phyloP scores from a whole-genome alignment of 2,113 vertebrate species.

The Carassius gibelio region DNA sequence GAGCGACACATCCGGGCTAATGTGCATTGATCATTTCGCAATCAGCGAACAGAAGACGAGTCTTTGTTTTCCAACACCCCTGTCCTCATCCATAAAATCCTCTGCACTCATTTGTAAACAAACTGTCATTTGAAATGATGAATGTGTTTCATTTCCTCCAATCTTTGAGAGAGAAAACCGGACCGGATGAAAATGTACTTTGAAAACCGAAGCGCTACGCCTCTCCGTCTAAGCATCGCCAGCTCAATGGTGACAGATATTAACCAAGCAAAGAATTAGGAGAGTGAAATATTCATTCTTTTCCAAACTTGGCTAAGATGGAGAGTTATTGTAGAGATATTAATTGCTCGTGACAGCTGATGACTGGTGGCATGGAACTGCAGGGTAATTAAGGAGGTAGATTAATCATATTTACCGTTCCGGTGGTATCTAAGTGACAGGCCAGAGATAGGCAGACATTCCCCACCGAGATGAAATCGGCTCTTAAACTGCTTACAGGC shows the following conservation, averaged over 20 bases:
- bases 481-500: constrained; percentile 35
- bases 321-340: constrained; percentile 75
- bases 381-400: constrained; percentile 76
- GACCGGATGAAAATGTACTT: constrained; percentile 34
- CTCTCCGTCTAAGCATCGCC: constrained; percentile 19
- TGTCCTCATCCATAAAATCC: constrained; percentile 2
- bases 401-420: constrained; percentile 86
- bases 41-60: constrained; percentile 22
- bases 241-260: constrained; percentile 33
- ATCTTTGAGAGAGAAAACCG: constrained; percentile 22
- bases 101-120: constrained; percentile 50
- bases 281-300: constrained; percentile 65
- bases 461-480: constrained; percentile 40
- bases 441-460: constrained; percentile 53
- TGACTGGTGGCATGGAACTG: constrained; percentile 82
- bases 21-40: constrained; percentile 47
- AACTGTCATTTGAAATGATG: constrained; percentile 50
- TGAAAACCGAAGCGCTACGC: constrained; percentile 40
- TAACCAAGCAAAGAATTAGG: constrained; percentile 73
- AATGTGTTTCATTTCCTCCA: constrained; percentile 35
- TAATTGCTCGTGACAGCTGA: constrained; percentile 83
- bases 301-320: constrained; percentile 76
- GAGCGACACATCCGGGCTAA: neutral
- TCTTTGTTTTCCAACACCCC: neutral
- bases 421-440: constrained; percentile 70